Conservation (phyloP, 2,113 vertebrate species). For the Nesospiza acunhae region DNA sequence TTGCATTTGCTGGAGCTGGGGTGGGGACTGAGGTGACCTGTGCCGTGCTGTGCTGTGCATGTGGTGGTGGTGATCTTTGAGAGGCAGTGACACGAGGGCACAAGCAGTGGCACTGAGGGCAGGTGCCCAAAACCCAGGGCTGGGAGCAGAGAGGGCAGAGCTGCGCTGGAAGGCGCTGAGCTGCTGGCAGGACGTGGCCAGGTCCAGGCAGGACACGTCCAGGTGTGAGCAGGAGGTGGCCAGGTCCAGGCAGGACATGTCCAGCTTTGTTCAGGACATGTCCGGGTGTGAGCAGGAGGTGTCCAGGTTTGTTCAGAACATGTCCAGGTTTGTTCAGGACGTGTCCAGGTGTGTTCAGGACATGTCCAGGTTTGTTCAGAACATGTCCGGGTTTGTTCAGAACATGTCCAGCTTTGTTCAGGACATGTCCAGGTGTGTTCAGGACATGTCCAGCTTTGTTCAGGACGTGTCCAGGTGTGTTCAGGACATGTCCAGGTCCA, state of each 20-base stretch:
- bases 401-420: too few relatives aligned
- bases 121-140: accelerated
- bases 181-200: neutral
- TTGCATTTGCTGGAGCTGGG: neutral
- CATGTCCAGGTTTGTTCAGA: too few relatives aligned
- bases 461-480: too few relatives aligned
- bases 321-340: too few relatives aligned
- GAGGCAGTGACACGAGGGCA: neutral
- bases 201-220: accelerated
- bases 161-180: neutral
- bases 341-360: too few relatives aligned
- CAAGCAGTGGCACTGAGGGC: accelerated
- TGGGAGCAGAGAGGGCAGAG: neutral
- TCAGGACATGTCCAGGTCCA: neutral
- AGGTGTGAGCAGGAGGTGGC: too few relatives aligned
- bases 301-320: too few relatives aligned
- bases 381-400: accelerated
- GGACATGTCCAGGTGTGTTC: accelerated
- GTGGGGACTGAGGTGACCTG: neutral
- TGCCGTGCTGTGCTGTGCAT: neutral
- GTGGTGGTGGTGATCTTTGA: accelerated
- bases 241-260: too few relatives aligned
- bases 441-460: too few relatives aligned
- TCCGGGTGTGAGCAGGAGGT: neutral
- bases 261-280: neutral